A percentile compares a stretch with the other conserved stretches of the same genome.
phyloP scores from a whole-genome alignment of 2,797 vertebrate genomes.

The Enteromius viviparus region DNA sequence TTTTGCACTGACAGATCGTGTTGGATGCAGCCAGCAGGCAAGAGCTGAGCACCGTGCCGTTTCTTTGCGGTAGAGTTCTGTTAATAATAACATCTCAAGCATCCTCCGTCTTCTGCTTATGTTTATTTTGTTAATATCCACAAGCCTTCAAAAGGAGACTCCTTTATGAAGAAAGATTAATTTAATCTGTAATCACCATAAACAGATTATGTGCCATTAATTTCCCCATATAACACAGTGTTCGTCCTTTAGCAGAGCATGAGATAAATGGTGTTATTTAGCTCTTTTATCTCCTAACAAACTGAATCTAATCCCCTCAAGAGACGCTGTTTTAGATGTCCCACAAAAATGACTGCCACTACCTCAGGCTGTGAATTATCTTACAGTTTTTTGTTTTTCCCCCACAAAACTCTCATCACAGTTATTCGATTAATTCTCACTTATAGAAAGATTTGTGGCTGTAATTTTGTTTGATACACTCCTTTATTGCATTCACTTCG shows the following conservation, averaged over 20 bases:
- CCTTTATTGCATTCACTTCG: slow-evolving; percentile 51
- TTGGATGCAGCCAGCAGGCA: slow-evolving; percentile 60
- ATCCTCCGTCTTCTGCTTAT: neutral
- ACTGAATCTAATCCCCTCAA: slow-evolving; percentile 47
- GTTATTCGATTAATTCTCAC: slow-evolving; percentile 53
- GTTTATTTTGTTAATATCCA: slow-evolving; percentile 19
- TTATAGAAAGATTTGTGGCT: slow-evolving; percentile 56
- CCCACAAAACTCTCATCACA: slow-evolving; percentile 28
- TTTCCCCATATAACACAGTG: slow-evolving; percentile 24
- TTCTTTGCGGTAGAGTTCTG: slow-evolving; percentile 65
- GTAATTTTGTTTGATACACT: slow-evolving; percentile 51
- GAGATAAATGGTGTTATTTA: slow-evolving; percentile 45
- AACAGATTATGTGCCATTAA: slow-evolving; percentile 52
- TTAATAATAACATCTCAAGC: slow-evolving; percentile 64
- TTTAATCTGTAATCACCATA: slow-evolving; percentile 48
- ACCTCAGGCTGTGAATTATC: slow-evolving; percentile 28
- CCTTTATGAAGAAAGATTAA: slow-evolving; percentile 34
- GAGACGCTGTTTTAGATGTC: slow-evolving; percentile 17
- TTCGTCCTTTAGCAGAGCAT: neutral
- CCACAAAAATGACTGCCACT: slow-evolving; percentile 9
- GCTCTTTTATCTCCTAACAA: slow-evolving; percentile 53
- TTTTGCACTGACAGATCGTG: slow-evolving; percentile 66
- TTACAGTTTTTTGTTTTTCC: slow-evolving; percentile 36
- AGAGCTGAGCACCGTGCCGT: slow-evolving; percentile 18
- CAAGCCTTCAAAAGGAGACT: slow-evolving; percentile 7